A percentile compares a stretch with the other conserved stretches of the same genome.
Conservation (phyloP, 2,888 invertebrate genomes). For the Drosophila buzzatii region DNA sequence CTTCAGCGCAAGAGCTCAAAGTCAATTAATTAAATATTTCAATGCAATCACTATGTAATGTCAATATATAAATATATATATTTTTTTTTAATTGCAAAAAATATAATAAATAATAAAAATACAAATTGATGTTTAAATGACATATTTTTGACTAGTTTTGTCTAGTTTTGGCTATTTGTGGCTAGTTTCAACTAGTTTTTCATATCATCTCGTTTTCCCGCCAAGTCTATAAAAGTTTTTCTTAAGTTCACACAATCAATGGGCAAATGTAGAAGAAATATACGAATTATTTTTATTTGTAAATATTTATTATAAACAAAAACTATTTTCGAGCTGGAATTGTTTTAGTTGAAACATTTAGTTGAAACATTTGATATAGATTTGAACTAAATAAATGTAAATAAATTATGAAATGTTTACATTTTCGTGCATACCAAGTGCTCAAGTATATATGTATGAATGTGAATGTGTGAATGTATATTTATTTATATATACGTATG, state of each 20-base stretch:
- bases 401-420: constrained; percentile 3
- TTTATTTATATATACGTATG: not conserved
- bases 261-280: not conserved
- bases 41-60: no score
- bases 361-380: not conserved
- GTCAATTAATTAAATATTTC: no score
- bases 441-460: not conserved
- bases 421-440: not conserved
- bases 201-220: no score
- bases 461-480: not conserved
- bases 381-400: constrained; percentile 1
- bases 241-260: not conserved
- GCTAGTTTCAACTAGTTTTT: not conserved
- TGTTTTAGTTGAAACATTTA: not conserved
- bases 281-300: not conserved
- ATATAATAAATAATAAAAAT: no score
- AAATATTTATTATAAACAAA: not conserved
- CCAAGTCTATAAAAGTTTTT: not conserved
- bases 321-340: not conserved
- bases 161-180: not conserved
- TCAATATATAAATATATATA: no score
- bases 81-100: no score
- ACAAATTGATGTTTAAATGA: no score
- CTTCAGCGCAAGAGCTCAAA: no score
- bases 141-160: no score